Evolutionary conservation across 2,113 vertebrate species (phyloP), one percentile per base, ranked within the genome.

Genomic region (Gila orcuttii): DNA sequence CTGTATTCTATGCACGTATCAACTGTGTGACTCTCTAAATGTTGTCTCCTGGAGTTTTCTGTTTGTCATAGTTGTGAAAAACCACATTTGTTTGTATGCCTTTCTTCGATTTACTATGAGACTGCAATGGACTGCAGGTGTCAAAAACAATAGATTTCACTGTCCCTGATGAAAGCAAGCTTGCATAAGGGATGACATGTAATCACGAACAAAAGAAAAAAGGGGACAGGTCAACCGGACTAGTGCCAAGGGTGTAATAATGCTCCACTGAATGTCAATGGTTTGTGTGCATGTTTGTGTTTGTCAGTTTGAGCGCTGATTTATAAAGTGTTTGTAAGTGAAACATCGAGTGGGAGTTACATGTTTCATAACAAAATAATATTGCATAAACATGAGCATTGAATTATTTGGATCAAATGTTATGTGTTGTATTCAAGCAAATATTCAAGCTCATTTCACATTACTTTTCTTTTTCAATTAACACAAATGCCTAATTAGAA

Each of bases 171-270:
- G 71, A 74, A 45, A 74, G 42, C 39, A 74, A 74, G 71, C 42
- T 74, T 74, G 42, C 23, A 17, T 74, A 74, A n/a, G n/a, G n/a
- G n/a, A n/a, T n/a, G n/a, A n/a, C n/a, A 74, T 74, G 71, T 47
- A 74, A 15, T 25, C 39, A 74, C 1, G 39, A 25, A 74, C 71
- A 25, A 74, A 74, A 17, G 39, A 74, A 47, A 74, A 68, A 74
- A 45, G 5, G 19, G 71, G 39, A 6, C 71, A 25, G 71, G 23
- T 74, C 71, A 74, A 45, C 23, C 11, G 71, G 11, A 47, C 71
- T 15, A 47, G 23, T 47, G 42, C 71, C 71, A n/a, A n/a, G n/a
- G 12, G 23, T 47, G 71, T 15, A 74, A 74, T 74, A 47, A 74
- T 74, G 42, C 13, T 42, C 42, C 71, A 39, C n/a, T 74, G 71